These are phyloP conservation scores for Drosophila ezoana DNA, from an alignment of 2,888 invertebrate genomes.

Conservation along the genomic window DNA sequence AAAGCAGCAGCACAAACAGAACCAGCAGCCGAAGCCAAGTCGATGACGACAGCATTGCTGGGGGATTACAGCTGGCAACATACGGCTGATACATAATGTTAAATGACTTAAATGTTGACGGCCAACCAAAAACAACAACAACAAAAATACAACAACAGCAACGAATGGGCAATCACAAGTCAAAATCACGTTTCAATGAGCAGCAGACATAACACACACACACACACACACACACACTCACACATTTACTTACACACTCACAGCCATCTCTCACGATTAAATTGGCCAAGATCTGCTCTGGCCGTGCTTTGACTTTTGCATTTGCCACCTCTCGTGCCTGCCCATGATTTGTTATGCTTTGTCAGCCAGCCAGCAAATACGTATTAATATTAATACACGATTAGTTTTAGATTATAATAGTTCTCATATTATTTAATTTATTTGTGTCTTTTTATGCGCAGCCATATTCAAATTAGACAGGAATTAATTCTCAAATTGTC, in stretches of 20 bases:
- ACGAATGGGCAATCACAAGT: conserved; percentile 53
- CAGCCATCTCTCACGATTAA: conserved; percentile 73
- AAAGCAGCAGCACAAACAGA: conserved; percentile 41
- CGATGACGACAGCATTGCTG: conserved; percentile 64
- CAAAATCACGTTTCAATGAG: conserved; percentile 71
- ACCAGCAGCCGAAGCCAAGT: conserved; percentile 1
- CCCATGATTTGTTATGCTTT: conserved; percentile 75
- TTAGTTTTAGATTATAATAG: conserved; percentile 62
- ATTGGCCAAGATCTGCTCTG: conserved; percentile 49
- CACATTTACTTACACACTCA: conserved; percentile 4
- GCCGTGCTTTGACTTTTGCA: conserved; percentile 63
- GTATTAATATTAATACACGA: conserved; percentile 78
- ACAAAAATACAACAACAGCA: conserved; percentile 13
- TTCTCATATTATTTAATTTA: conserved; percentile 15
- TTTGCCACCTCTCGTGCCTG: conserved; percentile 56
- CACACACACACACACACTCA: neutral
- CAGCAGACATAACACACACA: conserved; percentile 48
- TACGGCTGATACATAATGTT: conserved; percentile 70
- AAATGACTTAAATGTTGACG: conserved; percentile 76
- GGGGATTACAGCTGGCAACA: conserved; percentile 71
- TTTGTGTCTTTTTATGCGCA: conserved; percentile 15
- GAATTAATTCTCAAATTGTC: conserved; percentile 51
- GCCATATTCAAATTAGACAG: conserved; percentile 26
- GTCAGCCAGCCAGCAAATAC: conserved; percentile 56
- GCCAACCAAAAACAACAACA: conserved; percentile 39